These are phyloP conservation scores for Anguilla japonica DNA, from an alignment of 2,113 vertebrate species.

Conservation along the genomic window DNA sequence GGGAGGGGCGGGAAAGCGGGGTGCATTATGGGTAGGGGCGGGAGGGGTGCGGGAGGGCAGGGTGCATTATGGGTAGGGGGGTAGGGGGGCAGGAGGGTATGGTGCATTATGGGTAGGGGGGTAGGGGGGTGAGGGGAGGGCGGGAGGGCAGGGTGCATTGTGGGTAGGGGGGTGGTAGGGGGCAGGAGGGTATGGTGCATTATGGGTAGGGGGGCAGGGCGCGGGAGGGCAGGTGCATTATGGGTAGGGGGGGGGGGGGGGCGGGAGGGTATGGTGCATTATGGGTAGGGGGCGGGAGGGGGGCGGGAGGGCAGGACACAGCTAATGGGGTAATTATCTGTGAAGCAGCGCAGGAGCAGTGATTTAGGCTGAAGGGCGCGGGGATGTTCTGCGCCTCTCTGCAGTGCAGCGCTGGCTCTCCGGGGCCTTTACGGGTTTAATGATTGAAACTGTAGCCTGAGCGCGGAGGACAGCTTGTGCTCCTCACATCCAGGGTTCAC, in stretches of 20 bases:
- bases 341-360: not conserved
- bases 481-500: too few species aligned
- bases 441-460: not conserved
- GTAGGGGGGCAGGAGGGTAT: too few species aligned
- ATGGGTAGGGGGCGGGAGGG: not conserved
- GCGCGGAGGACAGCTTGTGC: not conserved
- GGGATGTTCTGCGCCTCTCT: too few species aligned
- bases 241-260: not conserved
- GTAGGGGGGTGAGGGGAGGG: too few species aligned
- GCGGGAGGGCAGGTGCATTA: conserved; percentile 57
- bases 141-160: too few species aligned
- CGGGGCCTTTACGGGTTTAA: not conserved
- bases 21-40: too few species aligned
- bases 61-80: too few species aligned
- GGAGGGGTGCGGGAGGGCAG: accelerated
- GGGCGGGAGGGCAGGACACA: not conserved
- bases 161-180: too few species aligned
- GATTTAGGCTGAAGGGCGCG: not conserved
- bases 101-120: too few species aligned
- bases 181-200: too few species aligned
- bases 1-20: not conserved
- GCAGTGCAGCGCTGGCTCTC: not conserved
- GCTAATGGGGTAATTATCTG: not conserved
- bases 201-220: too few species aligned
- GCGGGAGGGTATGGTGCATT: conserved; percentile 65